Evolutionary conservation across 2,888 invertebrate genomes (phyloP).

Genomic region (Cylindroiulus punctatus): DNA sequence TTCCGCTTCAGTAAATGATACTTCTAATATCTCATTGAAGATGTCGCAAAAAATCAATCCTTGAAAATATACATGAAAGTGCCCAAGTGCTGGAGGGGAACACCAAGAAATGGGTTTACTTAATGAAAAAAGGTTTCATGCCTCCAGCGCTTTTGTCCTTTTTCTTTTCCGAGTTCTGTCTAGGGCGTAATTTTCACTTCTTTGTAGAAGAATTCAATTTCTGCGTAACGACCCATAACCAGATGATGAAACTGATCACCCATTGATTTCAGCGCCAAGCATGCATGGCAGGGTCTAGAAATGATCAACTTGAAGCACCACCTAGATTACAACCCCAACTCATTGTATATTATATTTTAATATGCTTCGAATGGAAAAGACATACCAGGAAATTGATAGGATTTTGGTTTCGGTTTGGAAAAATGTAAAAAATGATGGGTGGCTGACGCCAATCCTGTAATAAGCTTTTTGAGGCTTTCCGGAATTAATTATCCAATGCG

Average conservation of each 20-base stretch:
- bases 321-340: background rate
- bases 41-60: background rate
- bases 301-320: background rate
- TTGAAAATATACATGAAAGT: background rate
- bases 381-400: too few relatives aligned
- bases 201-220: background rate
- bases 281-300: background rate
- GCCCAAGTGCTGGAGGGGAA: background rate
- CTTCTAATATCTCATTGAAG: background rate
- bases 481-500: background rate
- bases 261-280: background rate
- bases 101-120: background rate
- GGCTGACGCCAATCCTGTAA: background rate
- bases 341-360: too few relatives aligned
- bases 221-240: background rate
- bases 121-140: background rate
- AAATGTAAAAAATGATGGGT: background rate
- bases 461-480: background rate
- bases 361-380: too few relatives aligned
- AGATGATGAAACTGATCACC: background rate
- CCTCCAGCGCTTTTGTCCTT: background rate
- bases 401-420: background rate
- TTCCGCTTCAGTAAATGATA: background rate
- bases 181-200: background rate
- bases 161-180: background rate